Conservation (phyloP, 2,113 vertebrate genomes). For the Sylvilagus bachmani region DNA sequence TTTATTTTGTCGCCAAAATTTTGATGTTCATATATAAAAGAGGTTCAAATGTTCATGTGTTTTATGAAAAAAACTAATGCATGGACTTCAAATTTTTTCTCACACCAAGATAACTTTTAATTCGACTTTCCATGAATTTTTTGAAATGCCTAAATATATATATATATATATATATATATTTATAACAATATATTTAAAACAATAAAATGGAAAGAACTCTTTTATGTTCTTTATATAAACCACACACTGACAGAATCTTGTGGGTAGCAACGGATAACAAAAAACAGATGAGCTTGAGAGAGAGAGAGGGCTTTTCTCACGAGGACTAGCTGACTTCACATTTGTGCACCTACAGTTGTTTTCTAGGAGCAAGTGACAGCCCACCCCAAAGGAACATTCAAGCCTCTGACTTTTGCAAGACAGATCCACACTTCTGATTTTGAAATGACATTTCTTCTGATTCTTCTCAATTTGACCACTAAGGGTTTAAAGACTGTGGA, state of each 20-base stretch:
- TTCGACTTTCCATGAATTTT: too few relatives aligned
- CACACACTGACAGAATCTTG: not conserved
- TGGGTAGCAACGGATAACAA: not conserved
- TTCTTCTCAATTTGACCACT: conserved; percentile 10
- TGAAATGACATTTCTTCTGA: conserved; percentile 41
- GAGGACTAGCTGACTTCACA: not conserved
- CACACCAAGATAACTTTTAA: too few relatives aligned
- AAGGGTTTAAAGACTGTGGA: not conserved
- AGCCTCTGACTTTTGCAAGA: conserved; percentile 19
- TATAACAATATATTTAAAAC: not conserved
- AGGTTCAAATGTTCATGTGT: too few relatives aligned
- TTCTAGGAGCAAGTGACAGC: conserved; percentile 49
- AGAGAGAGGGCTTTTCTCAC: not conserved
- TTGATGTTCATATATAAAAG: too few relatives aligned
- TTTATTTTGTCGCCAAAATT: too few relatives aligned
- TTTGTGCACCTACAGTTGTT: not conserved
- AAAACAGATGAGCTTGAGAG: not conserved
- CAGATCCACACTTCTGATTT: not conserved
- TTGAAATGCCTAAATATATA: too few relatives aligned
- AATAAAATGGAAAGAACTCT: not conserved
- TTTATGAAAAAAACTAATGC: too few relatives aligned
- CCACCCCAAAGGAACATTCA: not conserved
- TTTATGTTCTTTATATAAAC: not conserved
- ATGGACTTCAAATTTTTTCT: too few relatives aligned
- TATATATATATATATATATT: not conserved